Base-by-base conservation (phyloP, 2,888 invertebrate genomes). In the Mesorhabditis sp. region DNA sequence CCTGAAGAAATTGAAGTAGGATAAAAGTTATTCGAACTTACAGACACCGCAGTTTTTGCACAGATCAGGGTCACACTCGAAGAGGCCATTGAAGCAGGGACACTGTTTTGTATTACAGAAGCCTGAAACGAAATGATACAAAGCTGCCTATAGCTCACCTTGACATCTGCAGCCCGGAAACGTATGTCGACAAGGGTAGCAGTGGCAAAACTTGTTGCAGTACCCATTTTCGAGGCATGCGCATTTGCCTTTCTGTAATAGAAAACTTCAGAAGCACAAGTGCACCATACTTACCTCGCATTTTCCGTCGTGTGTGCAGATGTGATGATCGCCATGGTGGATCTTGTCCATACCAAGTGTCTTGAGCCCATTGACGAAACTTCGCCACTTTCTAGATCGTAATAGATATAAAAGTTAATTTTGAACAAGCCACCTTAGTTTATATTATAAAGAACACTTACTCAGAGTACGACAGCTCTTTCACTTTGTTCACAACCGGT, bases 201-300 rank as follows among this genome's bases (percentile, higher is more conserved):
- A 50, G 10, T 50, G 7, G 58, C 58, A 50, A 50, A 13, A 50
- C 58, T 50, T 50, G 7, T 10, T 50, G n/a, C 58, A 50, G n/a
- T 13, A 10, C n/a, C 58, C 58, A 10, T 50, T n/a, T 10, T 50
- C 58, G 58, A 50, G 58, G n/a, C 58, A 50, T 13, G n/a, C 10
- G n/a, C 58, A 50, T 50, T 50, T 50, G 58, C n/a, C 58, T 50
- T 50, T 50, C 7, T 10, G 58, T 10, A 50, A 10, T 50, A 50
- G 58, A 50, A 50, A 50, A 50, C 58, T 50, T 50, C 58, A 50
- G n/a, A 10, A 13, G 58, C 58, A 50, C 58, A 13, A 50, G 58
- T 28, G 28, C 28, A 28, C 28, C 28, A 28, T 28, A 28, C 28
- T 28, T 28, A 28, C 28, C 28, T 28, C 28, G 28, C 28, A 28